phyloP scores from a whole-genome alignment of 2,797 vertebrate genomes.

The Acrocephalus scirpaceus region DNA sequence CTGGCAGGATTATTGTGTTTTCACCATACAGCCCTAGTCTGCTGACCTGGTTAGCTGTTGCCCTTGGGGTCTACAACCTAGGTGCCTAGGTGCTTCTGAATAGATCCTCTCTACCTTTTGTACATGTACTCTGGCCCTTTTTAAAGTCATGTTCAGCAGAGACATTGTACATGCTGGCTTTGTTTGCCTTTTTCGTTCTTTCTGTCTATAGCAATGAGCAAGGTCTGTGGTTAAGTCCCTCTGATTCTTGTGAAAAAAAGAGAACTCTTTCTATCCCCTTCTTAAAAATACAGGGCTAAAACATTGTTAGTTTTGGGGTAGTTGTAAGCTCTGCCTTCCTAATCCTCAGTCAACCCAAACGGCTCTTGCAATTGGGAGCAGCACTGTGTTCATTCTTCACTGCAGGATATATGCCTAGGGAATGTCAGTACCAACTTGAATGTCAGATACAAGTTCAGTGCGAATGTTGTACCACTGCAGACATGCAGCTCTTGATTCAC shows the following conservation, averaged over 20 bases:
- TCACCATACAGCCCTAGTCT: not conserved
- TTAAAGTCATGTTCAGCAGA: not conserved
- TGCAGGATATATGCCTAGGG: not conserved
- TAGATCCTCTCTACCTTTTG: not conserved
- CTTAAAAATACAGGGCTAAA: not conserved
- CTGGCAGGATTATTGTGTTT: not conserved
- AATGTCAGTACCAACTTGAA: not conserved
- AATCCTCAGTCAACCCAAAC: not conserved
- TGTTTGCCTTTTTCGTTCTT: not conserved
- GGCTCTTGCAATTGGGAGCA: not conserved
- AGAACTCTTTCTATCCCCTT: not conserved
- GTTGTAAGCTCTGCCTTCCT: not conserved
- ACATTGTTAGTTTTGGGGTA: not conserved
- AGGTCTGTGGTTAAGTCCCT: not conserved
- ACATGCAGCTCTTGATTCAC: not conserved
- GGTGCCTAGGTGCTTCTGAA: not conserved
- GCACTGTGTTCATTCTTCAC: not conserved
- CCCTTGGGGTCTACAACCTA: not conserved
- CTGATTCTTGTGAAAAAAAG: not conserved
- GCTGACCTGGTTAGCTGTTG: not conserved
- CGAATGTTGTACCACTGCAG: not conserved
- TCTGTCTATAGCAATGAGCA: not conserved
- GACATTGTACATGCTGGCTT: not conserved
- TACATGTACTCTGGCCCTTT: not conserved
- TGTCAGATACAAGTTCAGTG: not conserved